Base-by-base conservation (phyloP, 2,113 vertebrate species). In the Leiothrix lutea region DNA sequence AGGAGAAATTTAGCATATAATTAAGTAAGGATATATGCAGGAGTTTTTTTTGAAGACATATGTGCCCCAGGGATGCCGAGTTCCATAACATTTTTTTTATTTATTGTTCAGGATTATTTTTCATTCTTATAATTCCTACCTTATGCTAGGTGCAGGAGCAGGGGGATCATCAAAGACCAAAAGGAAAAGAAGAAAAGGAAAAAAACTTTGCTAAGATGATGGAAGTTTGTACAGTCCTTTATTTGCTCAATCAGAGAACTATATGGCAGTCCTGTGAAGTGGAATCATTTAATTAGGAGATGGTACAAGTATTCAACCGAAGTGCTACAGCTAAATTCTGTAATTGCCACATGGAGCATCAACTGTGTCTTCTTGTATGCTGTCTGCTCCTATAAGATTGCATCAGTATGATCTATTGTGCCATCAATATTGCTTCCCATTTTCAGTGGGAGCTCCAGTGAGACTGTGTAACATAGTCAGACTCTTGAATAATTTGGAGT, bases 271-370 rank as follows among this genome's bases (percentile, higher is more conserved):
- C 77, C 72, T 93, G 82, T 95, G 92, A 94, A 91, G 96, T 92
- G 84, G 90, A 95, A 95, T 96, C n/a, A 95, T 97, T 92, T 95
- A 90, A 92, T 95, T 95, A 95, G 90, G 82, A 93, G 82, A 95
- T 66, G 65, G 88, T 94, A 86, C 90, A 92, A 92, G 82, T 88
- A 93, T 87, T 97, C 94, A 95, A 48, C 61, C 5, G 0, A 96
- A 92, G 94, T 90, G 80, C 75, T 97, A 75, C 88, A 90, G 80
- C 69, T 93, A 95, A 96, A 95, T 83, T 88, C 92, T 94, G 90
- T 92, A 95, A 93, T 94, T 97, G 93, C 93, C 93, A 95, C 92
- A 92, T 88, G 87, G 95, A 97, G 48, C 94, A 95, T 96, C 91
- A 94, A 90, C 92, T 77, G 70, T 84, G 85, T 78, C 70, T 66